A percentile compares a stretch with the other conserved stretches of the same genome.
Conservation (phyloP, 2,113 vertebrate species). For the Callocephalon fimbriatum region DNA sequence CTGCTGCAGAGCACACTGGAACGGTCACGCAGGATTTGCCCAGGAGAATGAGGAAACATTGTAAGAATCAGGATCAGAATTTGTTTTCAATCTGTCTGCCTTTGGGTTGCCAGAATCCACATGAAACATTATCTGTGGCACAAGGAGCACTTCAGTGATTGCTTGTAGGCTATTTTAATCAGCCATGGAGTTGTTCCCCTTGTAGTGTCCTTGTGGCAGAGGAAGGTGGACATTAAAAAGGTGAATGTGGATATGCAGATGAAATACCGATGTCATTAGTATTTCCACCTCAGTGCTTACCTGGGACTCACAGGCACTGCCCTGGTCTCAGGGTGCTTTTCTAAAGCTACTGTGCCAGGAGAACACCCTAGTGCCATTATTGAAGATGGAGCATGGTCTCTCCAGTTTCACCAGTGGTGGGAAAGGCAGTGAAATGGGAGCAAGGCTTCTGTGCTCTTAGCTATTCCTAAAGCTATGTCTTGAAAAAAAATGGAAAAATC, state of each 20-base stretch:
- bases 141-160: neutral
- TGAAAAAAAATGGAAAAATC: neutral
- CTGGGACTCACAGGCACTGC: neutral
- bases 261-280: neutral
- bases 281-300: neutral
- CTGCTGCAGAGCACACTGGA: neutral
- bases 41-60: neutral
- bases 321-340: neutral
- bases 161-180: neutral
- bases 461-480: neutral
- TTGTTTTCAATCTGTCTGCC: neutral
- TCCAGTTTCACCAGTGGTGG: neutral
- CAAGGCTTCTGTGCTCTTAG: neutral
- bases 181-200: neutral
- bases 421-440: neutral
- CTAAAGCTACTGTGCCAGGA: neutral
- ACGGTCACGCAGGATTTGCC: neutral
- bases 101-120: neutral
- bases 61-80: neutral
- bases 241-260: neutral
- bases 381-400: neutral
- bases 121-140: neutral
- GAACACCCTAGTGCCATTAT: rapidly evolving
- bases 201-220: neutral
- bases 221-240: neutral